phyloP scores from a whole-genome alignment of 2,888 invertebrate species.

The Tethea ocularis region DNA sequence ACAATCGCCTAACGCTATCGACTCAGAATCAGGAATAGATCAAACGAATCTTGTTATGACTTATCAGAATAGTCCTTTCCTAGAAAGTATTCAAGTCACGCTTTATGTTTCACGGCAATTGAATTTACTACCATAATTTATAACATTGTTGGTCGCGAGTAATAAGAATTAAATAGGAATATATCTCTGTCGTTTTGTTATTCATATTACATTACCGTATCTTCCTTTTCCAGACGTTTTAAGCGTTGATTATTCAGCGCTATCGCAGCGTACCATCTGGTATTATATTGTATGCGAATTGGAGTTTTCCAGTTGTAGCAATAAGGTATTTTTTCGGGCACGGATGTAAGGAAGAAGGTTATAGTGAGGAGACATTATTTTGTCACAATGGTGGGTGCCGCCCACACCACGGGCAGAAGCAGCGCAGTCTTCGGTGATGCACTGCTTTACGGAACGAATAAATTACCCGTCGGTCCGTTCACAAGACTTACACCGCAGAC shows the following conservation, averaged over 20 bases:
- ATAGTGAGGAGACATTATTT: conserved; percentile 80
- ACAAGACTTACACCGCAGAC: conserved; percentile 61
- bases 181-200: conserved; percentile 81
- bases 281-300: conserved; percentile 41
- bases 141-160: conserved; percentile 68
- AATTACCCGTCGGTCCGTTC: conserved; percentile 70
- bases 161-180: conserved; percentile 81
- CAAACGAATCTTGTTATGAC: conserved; percentile 16
- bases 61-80: conserved; percentile 18
- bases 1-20: conserved; percentile 54
- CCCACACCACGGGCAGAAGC: conserved; percentile 75
- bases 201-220: conserved; percentile 83
- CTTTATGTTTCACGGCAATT: conserved; percentile 49
- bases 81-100: conserved; percentile 31
- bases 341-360: conserved; percentile 55
- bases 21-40: conserved; percentile 37
- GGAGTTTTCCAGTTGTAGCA: conserved; percentile 42
- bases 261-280: conserved; percentile 78
- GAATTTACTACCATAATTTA: conserved; percentile 64
- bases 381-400: conserved; percentile 82
- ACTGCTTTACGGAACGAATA: conserved; percentile 81
- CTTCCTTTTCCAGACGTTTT: conserved; percentile 83
- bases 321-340: conserved; percentile 63
- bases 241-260: conserved; percentile 83
- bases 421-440: conserved; percentile 77